Evolutionary conservation across 2,113 vertebrate species (phyloP).

Genomic region (Hippolais icterina): DNA sequence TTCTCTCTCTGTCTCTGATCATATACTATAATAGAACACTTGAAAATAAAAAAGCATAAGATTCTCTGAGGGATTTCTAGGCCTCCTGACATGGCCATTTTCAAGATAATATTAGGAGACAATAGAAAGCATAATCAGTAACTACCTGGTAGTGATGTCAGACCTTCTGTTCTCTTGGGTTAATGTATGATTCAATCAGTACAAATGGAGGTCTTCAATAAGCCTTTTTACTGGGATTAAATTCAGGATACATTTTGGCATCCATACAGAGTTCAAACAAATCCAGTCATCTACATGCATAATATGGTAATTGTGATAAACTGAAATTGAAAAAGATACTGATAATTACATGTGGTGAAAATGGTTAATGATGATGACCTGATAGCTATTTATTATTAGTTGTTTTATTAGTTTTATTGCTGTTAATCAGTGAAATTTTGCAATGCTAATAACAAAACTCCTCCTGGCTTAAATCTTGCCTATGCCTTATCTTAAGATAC

Average conservation of each 20-base stretch:
- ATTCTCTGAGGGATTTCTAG: not conserved
- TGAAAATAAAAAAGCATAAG: not conserved
- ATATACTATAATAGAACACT: not conserved
- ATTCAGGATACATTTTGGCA: not conserved
- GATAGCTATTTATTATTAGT: not conserved
- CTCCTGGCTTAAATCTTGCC: not conserved
- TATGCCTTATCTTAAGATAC: not conserved
- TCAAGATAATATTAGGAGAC: constrained; percentile 23
- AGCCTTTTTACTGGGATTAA: not conserved
- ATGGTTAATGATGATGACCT: not conserved
- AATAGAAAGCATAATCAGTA: constrained; percentile 7
- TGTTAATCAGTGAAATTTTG: not conserved
- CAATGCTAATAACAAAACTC: not conserved
- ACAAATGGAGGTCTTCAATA: constrained; percentile 22
- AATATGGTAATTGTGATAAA: not conserved
- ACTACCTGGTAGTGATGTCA: constrained; percentile 29
- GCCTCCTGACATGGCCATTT: not conserved
- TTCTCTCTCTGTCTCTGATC: not conserved
- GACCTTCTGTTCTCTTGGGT: constrained; percentile 26
- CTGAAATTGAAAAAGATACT: not conserved
- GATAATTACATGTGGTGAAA: not conserved
- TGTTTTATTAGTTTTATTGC: not conserved
- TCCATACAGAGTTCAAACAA: not conserved
- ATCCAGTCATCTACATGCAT: not conserved
- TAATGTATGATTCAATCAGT: constrained; percentile 41